Conservation (phyloP, 2,113 vertebrate genomes). For the Chlamydotis undulata region DNA sequence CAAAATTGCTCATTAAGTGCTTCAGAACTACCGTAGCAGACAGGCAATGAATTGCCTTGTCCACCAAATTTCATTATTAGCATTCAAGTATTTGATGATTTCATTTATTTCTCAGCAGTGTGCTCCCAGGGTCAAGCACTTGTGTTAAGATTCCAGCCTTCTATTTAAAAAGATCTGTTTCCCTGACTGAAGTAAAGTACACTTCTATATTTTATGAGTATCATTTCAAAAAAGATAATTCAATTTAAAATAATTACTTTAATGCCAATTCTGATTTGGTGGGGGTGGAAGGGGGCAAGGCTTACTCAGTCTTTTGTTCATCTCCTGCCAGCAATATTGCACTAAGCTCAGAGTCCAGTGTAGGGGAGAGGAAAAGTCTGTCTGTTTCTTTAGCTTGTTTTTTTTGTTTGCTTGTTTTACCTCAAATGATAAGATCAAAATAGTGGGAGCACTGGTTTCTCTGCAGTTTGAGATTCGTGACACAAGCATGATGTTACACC, state of each 20-base stretch:
- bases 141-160: not conserved
- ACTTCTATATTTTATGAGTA: not conserved
- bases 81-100: not conserved
- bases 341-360: not conserved
- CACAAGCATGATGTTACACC: not conserved
- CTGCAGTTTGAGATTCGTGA: accelerated
- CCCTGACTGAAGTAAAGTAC: not conserved
- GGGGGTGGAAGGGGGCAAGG: no score
- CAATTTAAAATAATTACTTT: not conserved
- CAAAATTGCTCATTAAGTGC: not conserved
- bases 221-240: not conserved
- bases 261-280: not conserved
- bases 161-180: not conserved
- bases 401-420: not conserved
- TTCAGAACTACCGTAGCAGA: not conserved
- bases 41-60: not conserved
- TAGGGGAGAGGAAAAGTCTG: not conserved
- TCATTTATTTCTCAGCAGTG: not conserved
- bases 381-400: not conserved
- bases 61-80: not conserved
- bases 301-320: not conserved
- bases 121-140: not conserved
- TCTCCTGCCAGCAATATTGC: not conserved
- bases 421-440: not conserved
- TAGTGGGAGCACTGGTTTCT: not conserved